These are phyloP conservation scores for Eristalis arbustorum DNA, from an alignment of 2,888 invertebrate genomes.

Conservation along the genomic window DNA sequence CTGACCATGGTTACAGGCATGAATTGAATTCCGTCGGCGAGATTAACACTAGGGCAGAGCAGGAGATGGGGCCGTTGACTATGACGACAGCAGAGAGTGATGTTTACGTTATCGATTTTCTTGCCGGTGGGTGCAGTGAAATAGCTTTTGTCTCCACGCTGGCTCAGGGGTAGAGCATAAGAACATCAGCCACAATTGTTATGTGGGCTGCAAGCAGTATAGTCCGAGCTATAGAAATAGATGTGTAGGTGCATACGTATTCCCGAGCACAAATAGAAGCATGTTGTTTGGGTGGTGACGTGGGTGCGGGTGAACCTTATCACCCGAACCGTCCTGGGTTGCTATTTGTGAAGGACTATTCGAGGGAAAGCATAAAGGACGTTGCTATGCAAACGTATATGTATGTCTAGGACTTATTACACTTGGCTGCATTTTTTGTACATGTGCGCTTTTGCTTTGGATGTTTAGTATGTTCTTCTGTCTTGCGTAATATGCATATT, in stretches of 20 bases:
- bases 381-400: conserved; percentile 13
- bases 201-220: conserved; percentile 25
- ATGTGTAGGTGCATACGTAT: not conserved
- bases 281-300: conserved; percentile 5
- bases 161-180: not conserved
- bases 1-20: conserved; percentile 4
- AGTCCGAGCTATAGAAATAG: not conserved
- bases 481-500: not conserved
- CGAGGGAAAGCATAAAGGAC: conserved; percentile 19
- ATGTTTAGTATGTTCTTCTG: conserved; percentile 8
- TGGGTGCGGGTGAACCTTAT: not conserved
- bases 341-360: conserved; percentile 25
- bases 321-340: not conserved
- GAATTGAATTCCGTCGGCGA: conserved; percentile 10
- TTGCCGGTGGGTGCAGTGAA: not conserved
- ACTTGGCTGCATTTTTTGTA: conserved; percentile 4
- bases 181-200: not conserved
- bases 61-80: not conserved
- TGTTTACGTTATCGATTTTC: conserved; percentile 44
- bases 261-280: conserved; percentile 26
- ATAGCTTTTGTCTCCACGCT: conserved; percentile 25
- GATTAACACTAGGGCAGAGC: not conserved
- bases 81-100: not conserved
- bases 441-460: conserved; percentile 18
- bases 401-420: conserved; percentile 8